Evolutionary conservation across 2,888 invertebrate genomes (phyloP).

Genomic region (Drosophila putrida): DNA sequence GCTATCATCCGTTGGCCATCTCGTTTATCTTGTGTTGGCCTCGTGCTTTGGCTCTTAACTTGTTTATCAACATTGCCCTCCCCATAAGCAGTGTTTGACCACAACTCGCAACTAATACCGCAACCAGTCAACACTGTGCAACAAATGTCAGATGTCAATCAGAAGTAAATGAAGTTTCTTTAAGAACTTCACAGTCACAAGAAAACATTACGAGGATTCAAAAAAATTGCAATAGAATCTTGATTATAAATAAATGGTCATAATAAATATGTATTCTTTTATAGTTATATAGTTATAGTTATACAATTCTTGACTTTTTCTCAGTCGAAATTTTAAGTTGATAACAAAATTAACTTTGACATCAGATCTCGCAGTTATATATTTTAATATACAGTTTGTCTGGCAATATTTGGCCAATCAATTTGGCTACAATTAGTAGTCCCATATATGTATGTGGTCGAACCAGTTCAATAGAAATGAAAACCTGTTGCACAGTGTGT

Average conservation of each 20-base stretch:
- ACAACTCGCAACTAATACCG: background rate
- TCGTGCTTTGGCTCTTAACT: conserved; percentile 50
- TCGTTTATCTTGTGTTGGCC: conserved; percentile 48
- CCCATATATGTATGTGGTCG: background rate
- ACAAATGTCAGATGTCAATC: conserved; percentile 17
- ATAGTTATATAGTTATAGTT: too few species aligned
- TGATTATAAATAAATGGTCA: too few species aligned
- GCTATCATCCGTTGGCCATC: conserved; percentile 38
- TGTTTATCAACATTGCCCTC: conserved; percentile 56
- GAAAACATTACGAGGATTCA: too few species aligned
- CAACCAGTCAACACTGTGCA: conserved; percentile 23
- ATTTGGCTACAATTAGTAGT: background rate
- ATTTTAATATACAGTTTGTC: background rate
- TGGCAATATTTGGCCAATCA: background rate
- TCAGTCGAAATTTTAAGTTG: background rate
- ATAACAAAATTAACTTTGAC: background rate
- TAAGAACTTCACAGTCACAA: conserved; percentile 1
- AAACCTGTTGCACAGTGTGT: conserved; percentile 36
- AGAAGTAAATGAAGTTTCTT: background rate
- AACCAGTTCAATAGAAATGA: background rate
- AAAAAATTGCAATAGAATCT: too few species aligned
- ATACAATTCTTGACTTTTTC: too few species aligned
- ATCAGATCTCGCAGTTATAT: background rate
- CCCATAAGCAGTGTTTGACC: background rate
- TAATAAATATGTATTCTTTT: too few species aligned